Base-by-base conservation (phyloP, 2,797 vertebrate genomes). In the Enteromius paludinosus region DNA sequence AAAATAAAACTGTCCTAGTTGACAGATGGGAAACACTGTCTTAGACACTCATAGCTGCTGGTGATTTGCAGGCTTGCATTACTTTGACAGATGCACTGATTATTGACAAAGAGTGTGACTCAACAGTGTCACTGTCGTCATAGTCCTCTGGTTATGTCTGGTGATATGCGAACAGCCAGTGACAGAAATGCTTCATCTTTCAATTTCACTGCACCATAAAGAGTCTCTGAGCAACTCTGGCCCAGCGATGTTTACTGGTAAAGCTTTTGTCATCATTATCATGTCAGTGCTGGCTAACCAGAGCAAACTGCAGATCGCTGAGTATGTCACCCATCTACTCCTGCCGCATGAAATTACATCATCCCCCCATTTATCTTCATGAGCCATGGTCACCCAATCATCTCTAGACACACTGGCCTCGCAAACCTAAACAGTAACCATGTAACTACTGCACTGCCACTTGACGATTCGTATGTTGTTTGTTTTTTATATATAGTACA, bases 171-270 rank as follows among this genome's bases (percentile, higher is more conserved):
- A 86, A 86, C 82, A 84, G 85, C 30, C 79, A 79, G 87, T 90
- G 90, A 93, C 90, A 92, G 86, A 88, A 83, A 73, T 68, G 86
- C 91, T 93, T 93, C 90, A 94, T 94, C 91, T 91, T 90, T 92
- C 92, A 92, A 92, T 92, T 93, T 94, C 92, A 93, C 92, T 91
- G 91, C 84, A 3, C 90, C 87, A 92, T 93, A 92, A 93, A 93
- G 88, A 69, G 89, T 89, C 87, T 92, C 86, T 87, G 86, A 85
- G 89, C 88, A 84, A 86, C 88, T 90, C 85, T 86, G 87, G 87
- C 89, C 88, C 43, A 79, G 52, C 82, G 86, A 90, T 88, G 89
- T 89, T 92, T 89, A 90, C 91, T 90, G 91, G 90, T 91, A 88
- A 90, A 79, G 91, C 88, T 92, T 93, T 90, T 93, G 92, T 93